Evolutionary conservation across 2,113 vertebrate genomes (phyloP).

Genomic region (Gracilinanus agilis): DNA sequence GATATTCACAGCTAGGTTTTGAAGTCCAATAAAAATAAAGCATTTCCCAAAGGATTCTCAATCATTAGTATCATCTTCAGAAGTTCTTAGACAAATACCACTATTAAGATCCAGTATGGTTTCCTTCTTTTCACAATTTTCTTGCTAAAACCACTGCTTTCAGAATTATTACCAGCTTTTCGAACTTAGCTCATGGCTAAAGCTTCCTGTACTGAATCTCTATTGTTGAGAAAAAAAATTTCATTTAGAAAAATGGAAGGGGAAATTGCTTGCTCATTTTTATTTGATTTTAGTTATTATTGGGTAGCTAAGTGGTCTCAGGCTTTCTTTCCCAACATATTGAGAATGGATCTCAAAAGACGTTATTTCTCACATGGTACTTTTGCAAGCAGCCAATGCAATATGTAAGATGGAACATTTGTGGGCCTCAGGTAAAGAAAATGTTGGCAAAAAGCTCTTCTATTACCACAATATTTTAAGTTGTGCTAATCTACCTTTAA

Average conservation of each 20-base stretch:
- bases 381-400: slow-evolving; percentile 57
- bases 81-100: not conserved
- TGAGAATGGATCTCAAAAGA: slow-evolving; percentile 48
- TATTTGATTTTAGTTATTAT: slow-evolving; percentile 74
- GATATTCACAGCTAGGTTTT: not conserved
- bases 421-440: slow-evolving; percentile 37
- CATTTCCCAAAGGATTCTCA: not conserved
- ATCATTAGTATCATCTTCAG: not conserved
- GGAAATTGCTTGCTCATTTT: slow-evolving; percentile 58
- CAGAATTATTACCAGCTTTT: slow-evolving; percentile 61
- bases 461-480: not conserved
- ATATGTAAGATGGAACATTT: slow-evolving; percentile 44
- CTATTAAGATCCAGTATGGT: slow-evolving; percentile 28
- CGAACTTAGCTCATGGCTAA: slow-evolving; percentile 67
- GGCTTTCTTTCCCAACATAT: slow-evolving; percentile 10
- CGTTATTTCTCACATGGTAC: slow-evolving; percentile 65
- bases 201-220: slow-evolving; percentile 38
- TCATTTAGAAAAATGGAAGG: slow-evolving; percentile 67
- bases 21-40: no score
- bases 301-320: slow-evolving; percentile 58
- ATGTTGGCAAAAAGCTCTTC: slow-evolving; percentile 18
- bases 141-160: slow-evolving; percentile 48
- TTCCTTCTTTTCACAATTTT: slow-evolving; percentile 46
- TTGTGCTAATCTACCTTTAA: not conserved
- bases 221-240: slow-evolving; percentile 60